Evolutionary conservation across 2,888 invertebrate genomes (phyloP).

Genomic region (Slavum lentiscoides): DNA sequence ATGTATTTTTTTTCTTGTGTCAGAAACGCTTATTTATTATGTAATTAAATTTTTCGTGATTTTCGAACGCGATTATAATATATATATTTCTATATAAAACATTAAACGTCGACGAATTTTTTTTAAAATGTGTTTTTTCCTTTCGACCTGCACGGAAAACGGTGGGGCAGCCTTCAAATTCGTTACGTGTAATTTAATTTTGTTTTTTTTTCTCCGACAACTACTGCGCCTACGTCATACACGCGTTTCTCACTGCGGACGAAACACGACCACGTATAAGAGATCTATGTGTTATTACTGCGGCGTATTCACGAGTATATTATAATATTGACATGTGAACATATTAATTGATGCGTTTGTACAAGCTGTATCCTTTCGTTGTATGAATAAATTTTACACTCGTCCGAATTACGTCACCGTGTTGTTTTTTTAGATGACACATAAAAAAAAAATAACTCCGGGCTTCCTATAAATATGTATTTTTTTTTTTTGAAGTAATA

Average conservation of each 20-base stretch:
- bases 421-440: slow-evolving; percentile 8
- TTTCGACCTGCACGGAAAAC: too few relatives aligned
- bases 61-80: background rate
- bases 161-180: slow-evolving; percentile 15
- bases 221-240: too few relatives aligned
- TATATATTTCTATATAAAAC: too few relatives aligned
- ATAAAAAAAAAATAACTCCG: background rate
- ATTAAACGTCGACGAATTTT: too few relatives aligned
- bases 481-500: too few relatives aligned
- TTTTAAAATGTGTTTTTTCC: too few relatives aligned
- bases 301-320: too few relatives aligned
- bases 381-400: slow-evolving; percentile 21
- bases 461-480: too few relatives aligned
- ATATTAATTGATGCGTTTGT: slow-evolving; percentile 14
- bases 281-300: too few relatives aligned
- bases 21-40: background rate
- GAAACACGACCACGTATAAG: background rate
- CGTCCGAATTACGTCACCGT: slow-evolving; percentile 19
- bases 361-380: background rate
- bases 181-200: background rate
- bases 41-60: background rate
- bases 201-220: too few relatives aligned
- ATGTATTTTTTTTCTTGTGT: background rate
- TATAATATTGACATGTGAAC: background rate
- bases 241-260: background rate